Base-by-base conservation (phyloP, 2,113 vertebrate genomes). In the Ceuthmochares aereus region DNA sequence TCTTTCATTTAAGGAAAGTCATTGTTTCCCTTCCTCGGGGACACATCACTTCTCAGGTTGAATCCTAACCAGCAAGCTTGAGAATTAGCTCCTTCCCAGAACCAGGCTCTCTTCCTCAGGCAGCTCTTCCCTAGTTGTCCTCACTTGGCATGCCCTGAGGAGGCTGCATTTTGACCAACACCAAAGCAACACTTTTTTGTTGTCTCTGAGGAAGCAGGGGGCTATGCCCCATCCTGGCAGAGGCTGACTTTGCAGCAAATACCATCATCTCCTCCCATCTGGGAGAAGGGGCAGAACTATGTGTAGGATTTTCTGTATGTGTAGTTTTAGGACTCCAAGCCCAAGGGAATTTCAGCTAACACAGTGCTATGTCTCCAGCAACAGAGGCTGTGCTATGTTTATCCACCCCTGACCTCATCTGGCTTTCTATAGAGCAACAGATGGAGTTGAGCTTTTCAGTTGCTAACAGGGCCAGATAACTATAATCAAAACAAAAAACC, bases 21-120 rank as follows among this genome's bases (percentile, higher is more conserved):
- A 78, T n/a, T 37, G 23, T 81, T 85, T 74, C 49, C 34, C 34
- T 59, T 59, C 62, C 43, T n/a, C 63, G 62, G 49, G 37, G n/a
- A 62, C n/a, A 15, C 32, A 45, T 30, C 1, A 0, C 18, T 74
- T 58, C 26, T 49, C 40, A 51, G 55, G 40, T 19, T 19, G 55
- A 84, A 84, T 70, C 23, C 49, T 78, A 74, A 42, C 3, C 17
- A 55, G 29, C 0, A 0, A 56, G 14, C 14, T 26, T 76, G 47
- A 91, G 58, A 95, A 73, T 45, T 30, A 79, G 12, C 45, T 80
- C 52, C 32, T 84, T 87, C 25, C 64, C 8, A 4, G 37, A 58
- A 23, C 16, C 3, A 0, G 12, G 3, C 45, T 25, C 2, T 55
- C 37, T 82, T 87, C 59, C 42, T 60, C 2, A 0, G 20, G 10